These are phyloP conservation scores for Drosophila parthenogenetica DNA, from an alignment of 2,888 invertebrate species.

Conservation along the genomic window DNA sequence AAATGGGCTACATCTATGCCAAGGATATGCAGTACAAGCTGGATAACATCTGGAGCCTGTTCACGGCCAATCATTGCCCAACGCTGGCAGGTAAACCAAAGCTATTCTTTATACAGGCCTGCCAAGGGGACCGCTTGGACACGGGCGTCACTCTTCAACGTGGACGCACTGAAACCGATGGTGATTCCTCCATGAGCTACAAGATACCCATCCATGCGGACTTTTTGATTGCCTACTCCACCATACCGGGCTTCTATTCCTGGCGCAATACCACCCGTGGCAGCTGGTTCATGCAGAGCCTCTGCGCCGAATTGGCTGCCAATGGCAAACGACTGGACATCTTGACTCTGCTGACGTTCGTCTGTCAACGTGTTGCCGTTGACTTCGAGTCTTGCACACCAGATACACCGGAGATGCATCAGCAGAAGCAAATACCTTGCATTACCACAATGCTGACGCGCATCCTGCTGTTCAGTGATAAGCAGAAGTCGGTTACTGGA, in stretches of 20 bases:
- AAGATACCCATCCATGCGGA: slow-evolving; percentile 97
- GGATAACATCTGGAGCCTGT: slow-evolving; percentile 91
- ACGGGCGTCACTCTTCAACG: slow-evolving; percentile 88
- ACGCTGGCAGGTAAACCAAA: slow-evolving; percentile 93
- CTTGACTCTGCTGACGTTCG: slow-evolving; percentile 94
- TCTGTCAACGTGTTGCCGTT: slow-evolving; percentile 93
- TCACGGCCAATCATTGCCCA: slow-evolving; percentile 93
- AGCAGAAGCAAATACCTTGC: slow-evolving; percentile 67
- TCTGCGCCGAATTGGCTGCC: slow-evolving; percentile 92
- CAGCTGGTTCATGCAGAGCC: slow-evolving; percentile 98
- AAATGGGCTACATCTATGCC: slow-evolving; percentile 93
- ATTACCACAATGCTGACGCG: slow-evolving; percentile 13
- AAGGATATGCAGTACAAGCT: slow-evolving; percentile 93
- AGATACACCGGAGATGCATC: slow-evolving; percentile 91
- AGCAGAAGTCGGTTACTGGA: slow-evolving; percentile 67
- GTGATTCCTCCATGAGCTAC: slow-evolving; percentile 87
- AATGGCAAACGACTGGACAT: slow-evolving; percentile 92
- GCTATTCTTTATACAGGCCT: slow-evolving; percentile 93
- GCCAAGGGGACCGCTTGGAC: slow-evolving; percentile 95
- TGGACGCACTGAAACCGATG: slow-evolving; percentile 89
- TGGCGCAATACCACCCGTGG: slow-evolving; percentile 97
- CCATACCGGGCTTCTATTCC: slow-evolving; percentile 96
- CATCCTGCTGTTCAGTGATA: slow-evolving; percentile 82
- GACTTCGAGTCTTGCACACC: slow-evolving; percentile 96
- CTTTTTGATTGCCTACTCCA: slow-evolving; percentile 96